phyloP scores from a whole-genome alignment of 1,140 invertebrate species.

The Brachionus manjavacas region DNA sequence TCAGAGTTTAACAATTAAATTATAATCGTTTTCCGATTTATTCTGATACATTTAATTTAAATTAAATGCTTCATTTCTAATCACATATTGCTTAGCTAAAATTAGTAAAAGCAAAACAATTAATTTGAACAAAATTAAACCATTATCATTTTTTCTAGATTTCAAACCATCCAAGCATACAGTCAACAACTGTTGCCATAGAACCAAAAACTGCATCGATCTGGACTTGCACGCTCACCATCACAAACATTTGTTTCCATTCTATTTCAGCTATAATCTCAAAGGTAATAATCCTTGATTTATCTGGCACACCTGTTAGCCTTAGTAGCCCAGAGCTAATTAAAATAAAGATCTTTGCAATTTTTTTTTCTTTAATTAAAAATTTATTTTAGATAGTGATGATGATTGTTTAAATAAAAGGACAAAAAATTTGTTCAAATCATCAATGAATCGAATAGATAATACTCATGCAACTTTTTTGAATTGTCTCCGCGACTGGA shows the following conservation, averaged over 20 bases:
- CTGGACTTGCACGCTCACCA: neutral
- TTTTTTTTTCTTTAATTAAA: neutral
- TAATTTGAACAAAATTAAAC: neutral
- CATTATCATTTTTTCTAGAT: neutral
- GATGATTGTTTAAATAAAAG: conserved; percentile 36
- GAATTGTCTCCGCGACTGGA: conserved; percentile 34
- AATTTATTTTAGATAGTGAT: conserved; percentile 23
- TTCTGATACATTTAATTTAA: neutral
- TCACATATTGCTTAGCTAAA: neutral
- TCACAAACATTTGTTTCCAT: conserved; percentile 43
- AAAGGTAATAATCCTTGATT: conserved; percentile 28
- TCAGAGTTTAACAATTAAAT: neutral
- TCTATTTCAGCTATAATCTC: conserved; percentile 39
- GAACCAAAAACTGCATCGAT: conserved; percentile 10
- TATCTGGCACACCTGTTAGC: neutral
- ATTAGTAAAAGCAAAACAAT: neutral
- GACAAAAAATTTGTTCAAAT: conserved; percentile 37
- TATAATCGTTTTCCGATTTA: neutral
- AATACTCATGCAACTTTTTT: conserved; percentile 37
- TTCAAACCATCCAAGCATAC: neutral
- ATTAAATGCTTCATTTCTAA: neutral
- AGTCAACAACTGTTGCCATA: neutral
- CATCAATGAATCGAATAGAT: conserved; percentile 40
- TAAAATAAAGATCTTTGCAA: neutral
- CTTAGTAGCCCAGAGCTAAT: neutral